Conservation (phyloP, 2,888 invertebrate species). For the Oscheius sp. region DNA sequence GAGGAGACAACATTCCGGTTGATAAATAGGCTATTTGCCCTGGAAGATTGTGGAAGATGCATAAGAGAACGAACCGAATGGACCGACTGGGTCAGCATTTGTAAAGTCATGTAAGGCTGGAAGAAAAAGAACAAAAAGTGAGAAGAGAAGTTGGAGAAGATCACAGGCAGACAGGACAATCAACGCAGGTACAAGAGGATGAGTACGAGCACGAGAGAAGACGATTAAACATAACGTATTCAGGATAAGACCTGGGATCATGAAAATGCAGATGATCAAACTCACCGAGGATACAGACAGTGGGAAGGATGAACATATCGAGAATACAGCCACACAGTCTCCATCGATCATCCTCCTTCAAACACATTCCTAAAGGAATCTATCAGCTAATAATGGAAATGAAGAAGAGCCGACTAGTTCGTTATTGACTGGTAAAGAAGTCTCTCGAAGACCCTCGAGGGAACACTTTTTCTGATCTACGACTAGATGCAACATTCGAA, state of each 20-base stretch:
- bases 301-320: conserved; percentile 63
- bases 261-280: neutral
- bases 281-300: conserved; percentile 59
- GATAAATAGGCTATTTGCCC: conserved; percentile 67
- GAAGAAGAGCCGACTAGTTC: neutral
- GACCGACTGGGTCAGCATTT: conserved; percentile 42
- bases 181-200: conserved; percentile 55
- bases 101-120: conserved; percentile 67
- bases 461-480: neutral
- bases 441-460: conserved; percentile 2
- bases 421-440: neutral
- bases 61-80: conserved; percentile 4
- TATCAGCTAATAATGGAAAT: neutral
- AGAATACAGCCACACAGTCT: conserved; percentile 61
- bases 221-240: conserved; percentile 63
- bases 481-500: too few relatives aligned
- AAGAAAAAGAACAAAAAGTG: conserved; percentile 65
- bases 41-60: conserved; percentile 13
- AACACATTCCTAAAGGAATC: conserved; percentile 39
- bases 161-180: conserved; percentile 66
- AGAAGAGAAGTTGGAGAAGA: conserved; percentile 65
- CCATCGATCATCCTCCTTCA: conserved; percentile 45
- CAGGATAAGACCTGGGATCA: conserved; percentile 54
- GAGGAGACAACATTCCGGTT: conserved; percentile 62
- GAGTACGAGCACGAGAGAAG: conserved; percentile 45